A percentile compares a stretch with the other conserved stretches of the same genome.
Evolutionary conservation across 2,797 vertebrate species (phyloP).

Genomic region (Alectoris magna): DNA sequence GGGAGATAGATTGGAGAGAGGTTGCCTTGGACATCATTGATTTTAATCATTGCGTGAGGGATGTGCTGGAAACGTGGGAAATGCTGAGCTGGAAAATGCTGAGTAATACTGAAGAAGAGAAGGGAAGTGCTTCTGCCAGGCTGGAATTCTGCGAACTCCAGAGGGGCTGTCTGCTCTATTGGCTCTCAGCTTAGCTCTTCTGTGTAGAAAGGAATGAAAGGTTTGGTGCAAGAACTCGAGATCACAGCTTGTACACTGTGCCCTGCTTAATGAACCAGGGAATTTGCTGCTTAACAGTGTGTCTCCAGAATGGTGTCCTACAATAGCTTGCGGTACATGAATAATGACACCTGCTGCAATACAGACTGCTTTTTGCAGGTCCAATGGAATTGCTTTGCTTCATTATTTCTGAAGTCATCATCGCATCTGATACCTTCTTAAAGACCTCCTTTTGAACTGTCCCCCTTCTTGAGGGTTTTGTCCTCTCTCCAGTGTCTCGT

Average conservation of each 20-base stretch:
- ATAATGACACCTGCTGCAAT: background rate
- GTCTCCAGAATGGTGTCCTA: background rate
- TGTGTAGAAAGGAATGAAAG: background rate
- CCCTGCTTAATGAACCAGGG: background rate
- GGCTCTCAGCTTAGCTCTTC: background rate
- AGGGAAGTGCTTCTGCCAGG: background rate
- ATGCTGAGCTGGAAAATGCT: background rate
- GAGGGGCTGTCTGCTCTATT: background rate
- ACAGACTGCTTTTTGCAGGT: background rate
- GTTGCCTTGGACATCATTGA: background rate
- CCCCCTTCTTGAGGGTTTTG: no score
- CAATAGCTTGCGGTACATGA: background rate
- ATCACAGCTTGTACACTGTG: rapidly evolving
- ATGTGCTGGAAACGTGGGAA: background rate
- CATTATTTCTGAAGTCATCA: background rate
- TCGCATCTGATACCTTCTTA: no score
- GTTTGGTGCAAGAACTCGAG: background rate
- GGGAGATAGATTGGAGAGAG: background rate
- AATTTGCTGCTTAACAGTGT: background rate
- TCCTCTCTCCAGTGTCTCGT: no score
- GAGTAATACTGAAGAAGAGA: background rate
- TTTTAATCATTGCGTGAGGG: background rate
- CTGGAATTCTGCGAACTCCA: background rate
- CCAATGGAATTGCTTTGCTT: background rate
- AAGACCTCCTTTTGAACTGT: no score